Evolutionary conservation across 2,888 invertebrate species (phyloP), one percentile per base, ranked within the genome.

Genomic region (Morpho helenor): DNA sequence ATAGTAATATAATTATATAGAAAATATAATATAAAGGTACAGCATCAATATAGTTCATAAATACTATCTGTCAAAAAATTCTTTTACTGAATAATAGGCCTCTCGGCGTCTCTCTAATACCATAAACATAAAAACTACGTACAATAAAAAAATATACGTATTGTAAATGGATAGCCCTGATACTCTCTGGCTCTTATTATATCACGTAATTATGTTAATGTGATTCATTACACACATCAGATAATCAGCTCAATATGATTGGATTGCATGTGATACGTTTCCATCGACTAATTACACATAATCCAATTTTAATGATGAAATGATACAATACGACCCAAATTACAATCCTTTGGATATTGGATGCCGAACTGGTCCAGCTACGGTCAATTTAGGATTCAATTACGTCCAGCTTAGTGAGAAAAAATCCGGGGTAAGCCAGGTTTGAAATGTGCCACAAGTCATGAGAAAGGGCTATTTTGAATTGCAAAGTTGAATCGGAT

Each of bases 351-450:
- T 75, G 64, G 64, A 66, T 68, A 74, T 74, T 71, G 73, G 71
- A 75, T 68, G 76, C 74, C 77, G 73, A 75, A 74, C 74, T 66
- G 73, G 71, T 5, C 72, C 63, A 61, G 60, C 64, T 58, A 59
- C 86, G 87, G 88, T 88, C 88, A 86, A 88, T 89, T 88, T 88
- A 83, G 83, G 80, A 87, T 88, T 86, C 88, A 89, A 89, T 89
- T 89, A 88, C 86, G 87, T 76, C 73, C 79, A 83, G 88, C 88
- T 89, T 89, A 88, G 87, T 82, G 77, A 79, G 81, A 84, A 89
- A 88, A 88, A 89, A 84, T 82, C 84, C 78, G 62, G 76, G 74
- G 82, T 87, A 88, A 88, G 84, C 86, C 84, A 64, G 69, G 73
- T 73, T 74, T 76, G 68, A 65, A 70, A 69, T 60, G 66, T 69